phyloP scores from a whole-genome alignment of 2,797 vertebrate genomes.

The Sebastes vulpes region DNA sequence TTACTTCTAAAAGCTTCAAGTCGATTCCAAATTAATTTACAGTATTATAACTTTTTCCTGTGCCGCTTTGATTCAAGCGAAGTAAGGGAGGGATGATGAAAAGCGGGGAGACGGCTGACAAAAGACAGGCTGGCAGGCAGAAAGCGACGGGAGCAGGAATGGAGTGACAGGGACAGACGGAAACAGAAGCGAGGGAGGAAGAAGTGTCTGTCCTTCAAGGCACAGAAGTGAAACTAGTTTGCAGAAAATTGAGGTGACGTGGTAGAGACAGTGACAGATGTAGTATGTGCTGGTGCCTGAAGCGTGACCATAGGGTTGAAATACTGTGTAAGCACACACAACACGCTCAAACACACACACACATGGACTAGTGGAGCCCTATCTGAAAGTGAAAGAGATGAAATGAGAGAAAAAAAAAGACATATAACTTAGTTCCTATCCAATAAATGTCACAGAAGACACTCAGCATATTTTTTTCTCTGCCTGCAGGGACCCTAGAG shows the following conservation, averaged over 20 bases:
- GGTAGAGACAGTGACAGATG: constrained; percentile 79
- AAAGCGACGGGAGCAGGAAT: constrained; percentile 51
- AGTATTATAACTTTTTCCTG: not conserved
- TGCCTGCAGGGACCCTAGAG: constrained; percentile 69
- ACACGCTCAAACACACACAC: not conserved
- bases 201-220: constrained; percentile 72
- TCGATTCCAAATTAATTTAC: constrained; percentile 34
- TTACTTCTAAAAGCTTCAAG: constrained; percentile 29
- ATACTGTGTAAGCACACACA: constrained; percentile 54
- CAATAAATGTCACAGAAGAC: constrained; percentile 84
- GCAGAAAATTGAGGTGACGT: constrained; percentile 75
- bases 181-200: constrained; percentile 30
- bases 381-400: constrained; percentile 50
- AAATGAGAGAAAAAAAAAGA: constrained; percentile 52
- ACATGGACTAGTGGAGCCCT: constrained; percentile 10
- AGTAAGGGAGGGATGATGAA: constrained; percentile 32
- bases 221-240: constrained; percentile 69
- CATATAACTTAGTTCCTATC: constrained; percentile 70
- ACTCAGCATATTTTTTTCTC: constrained; percentile 79
- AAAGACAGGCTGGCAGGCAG: constrained; percentile 65
- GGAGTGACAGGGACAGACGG: constrained; percentile 60
- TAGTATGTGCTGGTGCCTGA: constrained; percentile 72
- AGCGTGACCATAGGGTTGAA: constrained; percentile 73
- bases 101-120: constrained; percentile 55
- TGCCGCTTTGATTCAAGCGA: constrained; percentile 19